Base-by-base conservation (phyloP, 1,140 invertebrate genomes). In the Orussus abietinus region DNA sequence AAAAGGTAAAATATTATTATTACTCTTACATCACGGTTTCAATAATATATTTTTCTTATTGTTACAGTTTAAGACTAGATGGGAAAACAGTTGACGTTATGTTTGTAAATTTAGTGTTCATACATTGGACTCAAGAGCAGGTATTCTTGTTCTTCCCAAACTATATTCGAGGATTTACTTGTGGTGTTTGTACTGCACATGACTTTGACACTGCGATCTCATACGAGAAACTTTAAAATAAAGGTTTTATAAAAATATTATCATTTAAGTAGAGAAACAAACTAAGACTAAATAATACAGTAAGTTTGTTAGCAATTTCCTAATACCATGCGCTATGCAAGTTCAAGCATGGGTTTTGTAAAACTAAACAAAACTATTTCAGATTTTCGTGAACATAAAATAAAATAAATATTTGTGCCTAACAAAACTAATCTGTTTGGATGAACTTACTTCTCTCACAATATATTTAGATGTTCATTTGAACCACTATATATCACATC, bases 101-200 rank as follows among this genome's bases (percentile, higher is more conserved):
- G 31, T 37, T 69, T 31, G 46, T 56, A 11, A 56, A 51, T 38
- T 48, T 66, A 14, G 38, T 71, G 21, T 72, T 64, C 17, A 44
- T 71, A 38, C 68, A 71, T 21, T 69, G 65, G 58, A 70, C 66
- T 5, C 53, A 62, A 40, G 59, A 72, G 36, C 67, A 73, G 47
- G 34, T 71, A 30, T 48, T 73, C 32, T 11, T 73, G 5, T 66
- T 71, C 38, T 73, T 69, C 40, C 65, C 70, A 4, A 72, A 62
- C 40, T 69, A 67, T 39, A 53, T 69, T 32, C 51, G 66, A 44
- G 69, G 72, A 53, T 69, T 64, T 36, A 55, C 60, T 1, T 73
- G 70, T 49, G 70, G 70, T 21, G 42, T 68, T 38, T 73, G 70
- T 29, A 62, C 62, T 11, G 48, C 60, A 35, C 14, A 38, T n/a